Conservation (phyloP, 2,888 invertebrate genomes). For the Mystacides longicornis region DNA sequence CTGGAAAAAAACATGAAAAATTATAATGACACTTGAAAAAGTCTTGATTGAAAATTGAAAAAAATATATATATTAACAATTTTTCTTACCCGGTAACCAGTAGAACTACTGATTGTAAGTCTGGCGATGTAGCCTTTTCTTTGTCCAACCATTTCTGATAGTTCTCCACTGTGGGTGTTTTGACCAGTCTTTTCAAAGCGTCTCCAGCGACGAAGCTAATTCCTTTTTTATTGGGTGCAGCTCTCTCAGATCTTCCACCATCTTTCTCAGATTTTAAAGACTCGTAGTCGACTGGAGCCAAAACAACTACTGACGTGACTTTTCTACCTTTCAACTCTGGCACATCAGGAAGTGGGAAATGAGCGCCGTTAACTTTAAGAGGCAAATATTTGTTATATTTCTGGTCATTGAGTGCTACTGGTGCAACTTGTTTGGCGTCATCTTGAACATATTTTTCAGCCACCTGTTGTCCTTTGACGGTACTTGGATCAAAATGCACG, state of each 20-base stretch:
- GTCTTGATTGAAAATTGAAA: not conserved
- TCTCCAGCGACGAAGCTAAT: slow-evolving; percentile 69
- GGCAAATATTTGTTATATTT: slow-evolving; percentile 80
- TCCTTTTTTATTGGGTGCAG: slow-evolving; percentile 53
- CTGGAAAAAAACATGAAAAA: slow-evolving; percentile 34
- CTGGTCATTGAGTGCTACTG: slow-evolving; percentile 65
- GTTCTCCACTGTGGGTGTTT: slow-evolving; percentile 68
- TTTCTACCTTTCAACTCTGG: slow-evolving; percentile 66
- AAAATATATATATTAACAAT: no score
- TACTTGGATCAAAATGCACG: slow-evolving; percentile 71
- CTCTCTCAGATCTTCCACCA: slow-evolving; percentile 48
- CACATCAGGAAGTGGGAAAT: slow-evolving; percentile 76
- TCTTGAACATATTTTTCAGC: slow-evolving; percentile 65
- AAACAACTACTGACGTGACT: slow-evolving; percentile 77
- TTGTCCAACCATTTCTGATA: slow-evolving; percentile 73
- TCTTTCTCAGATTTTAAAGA: slow-evolving; percentile 38
- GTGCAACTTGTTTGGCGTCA: slow-evolving; percentile 65
- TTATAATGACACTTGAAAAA: not conserved
- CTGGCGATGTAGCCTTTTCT: slow-evolving; percentile 65
- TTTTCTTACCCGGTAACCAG: slow-evolving; percentile 69
- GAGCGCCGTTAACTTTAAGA: slow-evolving; percentile 74
- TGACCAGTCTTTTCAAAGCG: slow-evolving; percentile 65
- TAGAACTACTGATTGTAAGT: slow-evolving; percentile 73
- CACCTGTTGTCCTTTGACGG: slow-evolving; percentile 61
- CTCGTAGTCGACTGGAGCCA: slow-evolving; percentile 75